phyloP scores from a whole-genome alignment of 1,140 invertebrate genomes.

The Parapsyche elsis region DNA sequence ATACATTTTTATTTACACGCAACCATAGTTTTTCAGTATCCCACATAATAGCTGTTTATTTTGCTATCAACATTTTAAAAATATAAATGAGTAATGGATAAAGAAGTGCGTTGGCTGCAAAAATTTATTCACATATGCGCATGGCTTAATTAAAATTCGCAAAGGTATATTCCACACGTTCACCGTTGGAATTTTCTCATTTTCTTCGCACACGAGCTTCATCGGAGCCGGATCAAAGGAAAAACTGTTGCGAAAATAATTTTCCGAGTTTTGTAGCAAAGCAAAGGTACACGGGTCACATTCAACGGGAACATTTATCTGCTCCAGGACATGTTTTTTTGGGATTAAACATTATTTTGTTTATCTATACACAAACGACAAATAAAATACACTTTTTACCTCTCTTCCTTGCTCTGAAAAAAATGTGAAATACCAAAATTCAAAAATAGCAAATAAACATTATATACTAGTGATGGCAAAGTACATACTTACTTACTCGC shows the following conservation, averaged over 20 bases:
- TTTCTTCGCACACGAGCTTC: not conserved
- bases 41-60: too few species aligned
- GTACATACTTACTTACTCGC: too few species aligned
- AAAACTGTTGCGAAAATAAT: not conserved
- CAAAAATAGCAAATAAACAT: too few species aligned
- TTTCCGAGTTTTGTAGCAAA: not conserved
- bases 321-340: conserved; percentile 27
- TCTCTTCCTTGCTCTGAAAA: not conserved
- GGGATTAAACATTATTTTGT: conserved; percentile 13
- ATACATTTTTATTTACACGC: too few species aligned
- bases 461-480: too few species aligned
- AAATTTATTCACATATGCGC: too few species aligned
- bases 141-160: too few species aligned
- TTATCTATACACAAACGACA: not conserved
- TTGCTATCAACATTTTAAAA: too few species aligned
- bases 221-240: not conserved
- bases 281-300: not conserved
- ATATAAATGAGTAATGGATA: too few species aligned
- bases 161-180: not conserved
- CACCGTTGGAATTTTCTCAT: conserved; percentile 1
- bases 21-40: too few species aligned
- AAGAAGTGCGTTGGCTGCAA: too few species aligned
- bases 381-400: not conserved
- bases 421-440: too few species aligned
- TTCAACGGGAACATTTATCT: not conserved